Evolutionary conservation across 2,888 invertebrate species (phyloP).

Genomic region (Ecliptopera silaceata): DNA sequence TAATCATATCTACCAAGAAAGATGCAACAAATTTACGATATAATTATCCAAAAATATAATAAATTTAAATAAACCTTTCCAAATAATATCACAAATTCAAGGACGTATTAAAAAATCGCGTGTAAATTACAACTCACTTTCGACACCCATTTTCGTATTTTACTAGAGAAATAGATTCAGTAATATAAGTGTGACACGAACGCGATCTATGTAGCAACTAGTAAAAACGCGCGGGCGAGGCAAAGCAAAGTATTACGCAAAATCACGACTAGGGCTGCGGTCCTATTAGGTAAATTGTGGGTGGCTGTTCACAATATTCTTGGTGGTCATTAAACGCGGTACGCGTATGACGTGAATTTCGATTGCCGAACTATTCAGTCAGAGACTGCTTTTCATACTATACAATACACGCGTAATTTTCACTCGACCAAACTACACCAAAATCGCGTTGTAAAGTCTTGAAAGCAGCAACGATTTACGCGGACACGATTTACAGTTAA

Average conservation of each 20-base stretch:
- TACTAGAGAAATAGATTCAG: conserved; percentile 8
- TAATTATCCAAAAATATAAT: not conserved
- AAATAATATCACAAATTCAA: not conserved
- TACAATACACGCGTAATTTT: too few species aligned
- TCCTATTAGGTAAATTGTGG: too few species aligned
- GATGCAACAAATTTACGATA: not conserved
- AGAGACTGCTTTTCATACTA: too few species aligned
- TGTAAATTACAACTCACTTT: conserved; percentile 44
- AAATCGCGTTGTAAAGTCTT: too few species aligned
- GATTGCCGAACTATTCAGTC: too few species aligned
- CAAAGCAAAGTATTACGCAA: conserved; percentile 76
- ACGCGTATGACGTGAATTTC: too few species aligned
- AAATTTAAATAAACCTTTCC: too few species aligned
- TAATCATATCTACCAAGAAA: not conserved
- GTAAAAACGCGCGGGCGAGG: conserved; percentile 63
- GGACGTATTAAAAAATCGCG: not conserved
- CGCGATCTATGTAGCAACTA: conserved; percentile 60
- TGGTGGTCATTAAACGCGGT: too few species aligned
- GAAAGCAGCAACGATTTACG: too few species aligned
- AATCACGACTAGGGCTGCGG: conserved; percentile 63
- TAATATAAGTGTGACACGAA: conserved; percentile 48
- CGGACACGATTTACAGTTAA: too few species aligned
- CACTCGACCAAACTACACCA: too few species aligned
- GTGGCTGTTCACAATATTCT: too few species aligned
- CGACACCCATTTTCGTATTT: conserved; percentile 7